Evolutionary conservation across 2,888 invertebrate species (phyloP).

Genomic region (Xestia rhomboidea): DNA sequence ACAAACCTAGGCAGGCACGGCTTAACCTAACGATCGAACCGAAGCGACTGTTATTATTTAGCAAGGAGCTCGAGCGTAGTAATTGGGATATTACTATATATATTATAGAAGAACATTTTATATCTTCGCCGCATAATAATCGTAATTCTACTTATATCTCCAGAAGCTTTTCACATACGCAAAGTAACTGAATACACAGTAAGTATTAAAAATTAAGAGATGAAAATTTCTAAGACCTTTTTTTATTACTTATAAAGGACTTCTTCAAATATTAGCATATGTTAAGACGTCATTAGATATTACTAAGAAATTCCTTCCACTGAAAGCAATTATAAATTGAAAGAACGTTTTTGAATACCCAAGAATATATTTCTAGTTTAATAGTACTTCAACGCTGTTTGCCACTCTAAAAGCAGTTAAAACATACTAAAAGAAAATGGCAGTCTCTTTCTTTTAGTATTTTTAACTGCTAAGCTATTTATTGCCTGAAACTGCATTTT

Average conservation of each 20-base stretch:
- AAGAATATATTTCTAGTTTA: constrained; percentile 28
- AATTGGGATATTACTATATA: too few relatives aligned
- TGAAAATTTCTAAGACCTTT: background rate
- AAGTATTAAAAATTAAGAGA: background rate
- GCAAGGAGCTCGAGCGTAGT: too few relatives aligned
- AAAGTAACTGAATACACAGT: constrained; percentile 6
- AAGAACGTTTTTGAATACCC: background rate
- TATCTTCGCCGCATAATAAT: constrained; percentile 6
- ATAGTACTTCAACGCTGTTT: constrained; percentile 6
- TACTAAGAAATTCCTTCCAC: background rate
- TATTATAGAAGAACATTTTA: too few relatives aligned
- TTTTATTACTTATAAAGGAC: background rate
- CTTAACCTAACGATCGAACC: too few relatives aligned
- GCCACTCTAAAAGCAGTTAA: constrained; percentile 28
- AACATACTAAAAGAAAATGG: constrained; percentile 10
- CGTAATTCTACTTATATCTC: constrained; percentile 21
- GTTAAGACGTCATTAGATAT: background rate
- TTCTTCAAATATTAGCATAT: constrained; percentile 1
- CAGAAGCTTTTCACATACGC: constrained; percentile 11
- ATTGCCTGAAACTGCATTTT: constrained; percentile 22
- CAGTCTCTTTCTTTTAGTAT: constrained; percentile 12
- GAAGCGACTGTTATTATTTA: too few relatives aligned
- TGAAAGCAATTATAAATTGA: constrained; percentile 12
- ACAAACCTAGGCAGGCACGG: too few relatives aligned
- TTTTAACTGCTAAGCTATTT: constrained; percentile 30